A percentile compares a stretch with the other conserved stretches of the same genome.
These are phyloP conservation scores for Potorous gilbertii DNA, from an alignment of 2,797 vertebrate genomes.

Conservation along the genomic window DNA sequence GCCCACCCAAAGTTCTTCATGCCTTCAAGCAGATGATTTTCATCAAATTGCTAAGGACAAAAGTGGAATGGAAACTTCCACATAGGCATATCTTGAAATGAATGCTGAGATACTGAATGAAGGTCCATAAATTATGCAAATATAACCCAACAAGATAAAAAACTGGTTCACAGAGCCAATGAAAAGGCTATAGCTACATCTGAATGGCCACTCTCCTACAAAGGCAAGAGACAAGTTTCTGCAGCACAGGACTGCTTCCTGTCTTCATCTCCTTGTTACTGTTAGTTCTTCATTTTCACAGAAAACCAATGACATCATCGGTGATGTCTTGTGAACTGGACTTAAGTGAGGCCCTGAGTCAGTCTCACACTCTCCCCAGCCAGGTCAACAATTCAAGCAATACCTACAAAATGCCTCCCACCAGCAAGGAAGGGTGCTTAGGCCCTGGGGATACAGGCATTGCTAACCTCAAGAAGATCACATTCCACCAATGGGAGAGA, in stretches of 20 bases:
- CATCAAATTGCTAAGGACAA: conserved; percentile 36
- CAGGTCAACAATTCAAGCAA: not conserved
- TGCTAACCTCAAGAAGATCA: not conserved
- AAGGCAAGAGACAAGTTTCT: no score
- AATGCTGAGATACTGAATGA: conserved; percentile 40
- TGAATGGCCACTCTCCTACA: no score
- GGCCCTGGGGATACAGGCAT: not conserved
- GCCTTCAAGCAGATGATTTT: conserved; percentile 35
- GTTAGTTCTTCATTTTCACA: no score
- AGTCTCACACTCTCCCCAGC: no score
- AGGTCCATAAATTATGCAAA: conserved; percentile 14
- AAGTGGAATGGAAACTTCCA: conserved; percentile 13
- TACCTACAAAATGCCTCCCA: not conserved
- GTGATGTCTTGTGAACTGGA: no score
- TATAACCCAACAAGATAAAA: conserved; percentile 2
- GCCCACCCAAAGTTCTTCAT: not conserved
- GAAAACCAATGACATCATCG: no score
- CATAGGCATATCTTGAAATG: not conserved
- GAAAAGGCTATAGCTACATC: no score
- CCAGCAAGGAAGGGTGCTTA: no score
- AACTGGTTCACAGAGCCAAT: not conserved
- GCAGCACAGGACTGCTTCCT: no score
- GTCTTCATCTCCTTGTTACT: no score
- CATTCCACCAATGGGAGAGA: no score
- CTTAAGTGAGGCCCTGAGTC: no score